These are phyloP conservation scores for Propithecus deckenii DNA, from an alignment of 2,797 vertebrate species.

Conservation along the genomic window DNA sequence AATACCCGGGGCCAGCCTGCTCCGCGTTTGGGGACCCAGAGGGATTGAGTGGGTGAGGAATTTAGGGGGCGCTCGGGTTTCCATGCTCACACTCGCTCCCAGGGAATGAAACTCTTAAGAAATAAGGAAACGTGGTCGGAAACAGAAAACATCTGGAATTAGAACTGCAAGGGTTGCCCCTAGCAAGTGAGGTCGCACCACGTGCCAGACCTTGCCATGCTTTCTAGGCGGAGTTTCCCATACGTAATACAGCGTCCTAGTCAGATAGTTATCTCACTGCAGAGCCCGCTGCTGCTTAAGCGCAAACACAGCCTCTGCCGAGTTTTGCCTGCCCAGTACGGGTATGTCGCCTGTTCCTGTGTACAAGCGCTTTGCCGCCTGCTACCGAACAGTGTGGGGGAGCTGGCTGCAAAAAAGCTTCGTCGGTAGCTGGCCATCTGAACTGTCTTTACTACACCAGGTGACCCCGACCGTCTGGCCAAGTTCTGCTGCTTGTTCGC, in stretches of 20 bases:
- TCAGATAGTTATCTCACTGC: not conserved
- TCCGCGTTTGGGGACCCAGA: rapidly evolving
- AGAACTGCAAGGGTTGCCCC: not conserved
- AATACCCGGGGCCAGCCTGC: rapidly evolving
- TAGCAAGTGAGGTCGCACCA: not conserved
- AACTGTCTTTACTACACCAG: not conserved
- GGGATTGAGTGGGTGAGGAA: rapidly evolving
- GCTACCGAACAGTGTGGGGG: not conserved
- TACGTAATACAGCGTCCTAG: not conserved
- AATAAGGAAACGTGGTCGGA: not conserved
- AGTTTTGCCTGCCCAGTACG: not conserved
- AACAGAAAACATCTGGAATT: not conserved
- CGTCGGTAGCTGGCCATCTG: not conserved
- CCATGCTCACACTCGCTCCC: not conserved
- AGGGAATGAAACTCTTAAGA: not conserved
- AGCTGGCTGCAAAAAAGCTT: not conserved
- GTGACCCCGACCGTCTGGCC: not conserved
- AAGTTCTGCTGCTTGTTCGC: not conserved
- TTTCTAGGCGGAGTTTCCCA: not conserved
- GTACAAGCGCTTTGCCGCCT: not conserved
- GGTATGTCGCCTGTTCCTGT: not conserved
- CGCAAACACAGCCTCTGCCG: not conserved
- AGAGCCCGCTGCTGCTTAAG: not conserved
- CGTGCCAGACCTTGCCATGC: not conserved
- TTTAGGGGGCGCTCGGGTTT: rapidly evolving